These are phyloP conservation scores for Drosophila nigromelanica DNA, from an alignment of 1,140 invertebrate genomes.

Conservation along the genomic window DNA sequence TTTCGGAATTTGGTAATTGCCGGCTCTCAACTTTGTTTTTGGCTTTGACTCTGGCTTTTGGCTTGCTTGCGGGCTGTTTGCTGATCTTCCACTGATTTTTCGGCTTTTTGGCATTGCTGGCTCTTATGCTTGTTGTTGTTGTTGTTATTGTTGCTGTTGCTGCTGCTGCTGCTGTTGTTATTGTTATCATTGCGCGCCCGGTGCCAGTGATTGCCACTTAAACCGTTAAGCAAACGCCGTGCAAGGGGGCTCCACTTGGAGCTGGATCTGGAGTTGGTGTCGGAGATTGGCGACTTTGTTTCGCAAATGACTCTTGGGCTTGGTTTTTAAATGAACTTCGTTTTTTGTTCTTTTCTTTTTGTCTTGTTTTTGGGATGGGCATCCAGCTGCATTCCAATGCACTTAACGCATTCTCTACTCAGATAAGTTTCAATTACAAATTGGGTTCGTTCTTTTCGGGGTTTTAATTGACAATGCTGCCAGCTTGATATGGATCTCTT, in stretches of 20 bases:
- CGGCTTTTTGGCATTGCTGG: slow-evolving; percentile 46
- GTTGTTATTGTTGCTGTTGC: slow-evolving; percentile 45
- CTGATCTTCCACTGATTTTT: slow-evolving; percentile 75
- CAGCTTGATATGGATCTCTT: slow-evolving; percentile 60
- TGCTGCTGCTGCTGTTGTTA: slow-evolving; percentile 48
- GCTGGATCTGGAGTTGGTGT: slow-evolving; percentile 5
- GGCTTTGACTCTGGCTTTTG: slow-evolving; percentile 16
- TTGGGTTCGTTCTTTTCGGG: slow-evolving; percentile 67
- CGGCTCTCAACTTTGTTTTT: slow-evolving; percentile 42
- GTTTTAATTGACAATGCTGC: slow-evolving; percentile 72
- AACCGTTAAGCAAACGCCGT: slow-evolving; percentile 79
- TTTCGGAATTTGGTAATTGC: slow-evolving; percentile 81
- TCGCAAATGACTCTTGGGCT: slow-evolving; percentile 54
- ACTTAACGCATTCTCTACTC: slow-evolving; percentile 72
- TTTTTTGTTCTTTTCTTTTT: slow-evolving; percentile 17
- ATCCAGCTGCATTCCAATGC: slow-evolving; percentile 62
- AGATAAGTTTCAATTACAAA: slow-evolving; percentile 81
- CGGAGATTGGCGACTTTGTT: slow-evolving; percentile 39
- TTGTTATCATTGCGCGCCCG: slow-evolving; percentile 73
- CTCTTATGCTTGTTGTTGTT: slow-evolving; percentile 25
- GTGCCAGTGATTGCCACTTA: slow-evolving; percentile 80
- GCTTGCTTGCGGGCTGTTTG: slow-evolving; percentile 55
- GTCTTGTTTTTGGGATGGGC: slow-evolving; percentile 31
- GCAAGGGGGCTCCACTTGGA: slow-evolving; percentile 12
- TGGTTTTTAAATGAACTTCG: slow-evolving; percentile 68